Evolutionary conservation across 2,797 vertebrate genomes (phyloP), one percentile per base, ranked within the genome.

Genomic region (Enteromius trimaculatus): DNA sequence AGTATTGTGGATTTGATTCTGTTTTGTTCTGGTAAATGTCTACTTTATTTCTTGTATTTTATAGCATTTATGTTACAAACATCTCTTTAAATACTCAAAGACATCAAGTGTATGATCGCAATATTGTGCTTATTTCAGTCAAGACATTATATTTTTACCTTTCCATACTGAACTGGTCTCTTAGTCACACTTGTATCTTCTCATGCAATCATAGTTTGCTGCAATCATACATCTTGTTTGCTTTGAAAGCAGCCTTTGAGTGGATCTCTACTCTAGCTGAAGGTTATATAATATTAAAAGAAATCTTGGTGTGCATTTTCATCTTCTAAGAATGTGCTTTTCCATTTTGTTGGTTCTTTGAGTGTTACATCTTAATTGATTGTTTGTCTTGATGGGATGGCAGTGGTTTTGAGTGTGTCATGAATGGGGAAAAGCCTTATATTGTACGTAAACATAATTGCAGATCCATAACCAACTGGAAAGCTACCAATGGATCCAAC

Each of bases 401-500:
- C 10, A 34, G 17, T n/a, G 60, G 26, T 69, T 42, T 29, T 26
- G 16, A 55, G 42, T 81, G 39, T 49, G 39, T 42, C 10, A 7
- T 6, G 8, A 13, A 47, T 11, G 19, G 14, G 4, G 49, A 49
- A 37, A 44, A 66, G 6, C 1, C 17, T 3, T 76, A 42, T 47
- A 26, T 21, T 44, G 39, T 29, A 13, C 17, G 0, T 47, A 64
- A 75, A 53, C 23, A 62, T 23, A 0, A 71, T n/a, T 53, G 49
- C 17, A 44, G 39, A 64, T 64, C 51, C 69, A 47, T 1, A 37
- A 34, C 74, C 47, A 72, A 69, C 39, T 82, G 29, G n/a, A 81
- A 76, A 81, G 70, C 75, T 86, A 81, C 79, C 82, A 64, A 62
- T 88, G 4, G 75, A 88, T 84, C 82, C 84, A 86, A 79, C 86